Evolutionary conservation across 2,797 vertebrate genomes (phyloP), one percentile per base, ranked within the genome.

Genomic region (Ceryle rudis): DNA sequence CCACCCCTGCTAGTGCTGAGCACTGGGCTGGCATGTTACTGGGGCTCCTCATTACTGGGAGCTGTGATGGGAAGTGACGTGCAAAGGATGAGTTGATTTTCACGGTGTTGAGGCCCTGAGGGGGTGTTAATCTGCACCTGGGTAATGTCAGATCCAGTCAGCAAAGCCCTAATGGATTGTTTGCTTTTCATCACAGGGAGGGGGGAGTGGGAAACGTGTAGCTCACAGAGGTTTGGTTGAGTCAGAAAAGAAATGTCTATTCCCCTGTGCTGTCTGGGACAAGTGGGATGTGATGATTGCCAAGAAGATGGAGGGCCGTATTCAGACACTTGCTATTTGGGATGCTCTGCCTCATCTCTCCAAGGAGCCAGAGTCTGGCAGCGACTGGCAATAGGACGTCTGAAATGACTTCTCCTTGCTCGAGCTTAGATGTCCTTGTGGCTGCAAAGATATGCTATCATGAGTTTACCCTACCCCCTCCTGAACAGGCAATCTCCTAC

Each of bases 91-190:
- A 91, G 93, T n/a, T 82, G 93, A 89, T 91, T 95, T 86, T 81
- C 87, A 79, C 25, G 4, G 75, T 57, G 3, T 19, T 6, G 15
- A 70, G 47, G 28, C 75, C 95, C 75, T 5, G 5, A 29, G 86
- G 75, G 91, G 69, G 41, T 91, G 91, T 94, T 81, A 86, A 92
- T 94, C 89, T 72, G 64, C 96, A 95, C 96, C 95, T 96, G 96
- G 92, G 96, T 95, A 95, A 93, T 88, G 96, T 96, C 94, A 94
- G 54, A 72, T 93, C 75, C 89, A 79, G 65, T 93, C 93, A 96
- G 89, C 2, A 0, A 37, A 90, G 54, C 89, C 81, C 81, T 91
- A 95, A 95, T 88, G 91, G 94, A 90, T 90, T 91, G 87, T 65
- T 83, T 93, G 89, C 72, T 78, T 93, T 85, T 51, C 69, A 46